phyloP scores from a whole-genome alignment of 2,888 invertebrate species.

The Agrilus mali region DNA sequence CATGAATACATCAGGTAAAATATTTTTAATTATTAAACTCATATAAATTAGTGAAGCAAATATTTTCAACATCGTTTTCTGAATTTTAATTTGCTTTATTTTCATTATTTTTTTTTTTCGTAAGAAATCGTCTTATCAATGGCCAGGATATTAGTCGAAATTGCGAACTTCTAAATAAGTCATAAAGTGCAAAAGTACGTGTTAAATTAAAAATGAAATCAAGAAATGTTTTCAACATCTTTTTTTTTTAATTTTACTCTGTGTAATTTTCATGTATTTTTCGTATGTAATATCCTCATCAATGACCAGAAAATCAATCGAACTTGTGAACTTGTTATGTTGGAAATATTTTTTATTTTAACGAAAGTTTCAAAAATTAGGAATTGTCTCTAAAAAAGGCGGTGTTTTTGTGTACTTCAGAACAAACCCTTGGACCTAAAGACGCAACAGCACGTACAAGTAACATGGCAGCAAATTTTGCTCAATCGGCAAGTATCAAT shows the following conservation, averaged over 20 bases:
- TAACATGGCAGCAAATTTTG: slow-evolving; percentile 14
- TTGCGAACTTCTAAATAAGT: neutral
- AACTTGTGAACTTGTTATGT: too few species aligned
- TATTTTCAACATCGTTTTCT: too few species aligned
- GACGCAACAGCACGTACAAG: slow-evolving; percentile 16
- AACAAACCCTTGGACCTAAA: slow-evolving; percentile 1
- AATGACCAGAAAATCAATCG: too few species aligned
- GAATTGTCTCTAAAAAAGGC: too few species aligned
- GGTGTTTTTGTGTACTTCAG: neutral
- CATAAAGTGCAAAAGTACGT: too few species aligned
- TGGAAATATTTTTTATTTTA: too few species aligned
- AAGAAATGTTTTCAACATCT: too few species aligned
- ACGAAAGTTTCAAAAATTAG: too few species aligned
- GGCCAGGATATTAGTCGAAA: neutral
- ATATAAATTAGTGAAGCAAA: neutral
- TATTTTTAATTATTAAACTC: neutral
- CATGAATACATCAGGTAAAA: slow-evolving; percentile 41
- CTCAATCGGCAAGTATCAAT: slow-evolving; percentile 39
- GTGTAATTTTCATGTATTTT: too few species aligned
- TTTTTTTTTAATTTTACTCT: too few species aligned
- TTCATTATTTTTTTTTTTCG: neutral
- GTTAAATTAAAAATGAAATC: too few species aligned
- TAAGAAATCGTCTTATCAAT: neutral
- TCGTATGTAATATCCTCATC: too few species aligned
- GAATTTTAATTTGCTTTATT: neutral